phyloP scores from a whole-genome alignment of 1,140 invertebrate species.

The Drosophila obscura region DNA sequence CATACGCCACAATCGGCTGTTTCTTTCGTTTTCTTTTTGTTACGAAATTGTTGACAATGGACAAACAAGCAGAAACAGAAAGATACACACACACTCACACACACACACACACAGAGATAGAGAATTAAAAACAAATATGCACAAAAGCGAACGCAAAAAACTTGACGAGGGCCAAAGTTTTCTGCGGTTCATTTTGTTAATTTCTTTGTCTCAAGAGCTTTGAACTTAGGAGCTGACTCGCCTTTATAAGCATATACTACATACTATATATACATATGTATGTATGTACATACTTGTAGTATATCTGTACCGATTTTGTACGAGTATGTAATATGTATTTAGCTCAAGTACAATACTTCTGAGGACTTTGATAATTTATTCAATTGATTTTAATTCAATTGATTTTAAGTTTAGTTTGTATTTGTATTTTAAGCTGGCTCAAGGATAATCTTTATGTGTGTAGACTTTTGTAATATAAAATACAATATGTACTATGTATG shows the following conservation, averaged over 20 bases:
- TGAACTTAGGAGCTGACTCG: conserved; percentile 33
- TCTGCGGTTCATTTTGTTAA: conserved; percentile 37
- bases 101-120: not conserved
- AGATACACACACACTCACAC: conserved; percentile 30
- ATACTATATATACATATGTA: conserved; percentile 10
- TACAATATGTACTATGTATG: not conserved
- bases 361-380: conserved; percentile 38
- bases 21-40: conserved; percentile 63
- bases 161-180: conserved; percentile 48
- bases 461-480: no score
- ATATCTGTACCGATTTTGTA: conserved; percentile 1
- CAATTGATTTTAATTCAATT: conserved; percentile 51
- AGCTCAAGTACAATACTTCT: conserved; percentile 34
- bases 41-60: conserved; percentile 65
- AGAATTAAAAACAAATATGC: conserved; percentile 31
- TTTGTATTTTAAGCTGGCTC: not conserved
- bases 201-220: conserved; percentile 45
- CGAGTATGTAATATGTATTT: conserved; percentile 10
- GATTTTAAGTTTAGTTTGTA: conserved; percentile 33
- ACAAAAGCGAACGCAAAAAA: conserved; percentile 17
- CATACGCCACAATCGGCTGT: conserved; percentile 10
- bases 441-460: not conserved
- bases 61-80: conserved; percentile 48
- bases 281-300: not conserved
- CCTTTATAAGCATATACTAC: conserved; percentile 21